These are phyloP conservation scores for Musca domestica DNA, from an alignment of 1,140 invertebrate genomes.

Conservation along the genomic window DNA sequence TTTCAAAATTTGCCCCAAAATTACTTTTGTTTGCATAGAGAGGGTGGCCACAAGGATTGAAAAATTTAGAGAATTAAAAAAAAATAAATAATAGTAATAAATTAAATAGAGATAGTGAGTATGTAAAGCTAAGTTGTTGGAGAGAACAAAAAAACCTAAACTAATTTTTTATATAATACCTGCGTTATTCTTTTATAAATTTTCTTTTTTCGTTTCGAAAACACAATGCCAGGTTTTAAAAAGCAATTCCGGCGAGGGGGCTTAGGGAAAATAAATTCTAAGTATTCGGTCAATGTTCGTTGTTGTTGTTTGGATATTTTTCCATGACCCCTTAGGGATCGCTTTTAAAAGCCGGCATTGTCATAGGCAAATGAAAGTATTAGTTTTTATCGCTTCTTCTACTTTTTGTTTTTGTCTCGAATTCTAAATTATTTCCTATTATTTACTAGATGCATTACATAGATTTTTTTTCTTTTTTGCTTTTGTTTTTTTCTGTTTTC, in stretches of 20 bases:
- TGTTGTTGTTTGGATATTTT: neutral
- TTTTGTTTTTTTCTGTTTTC: too few species aligned
- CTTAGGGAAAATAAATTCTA: neutral
- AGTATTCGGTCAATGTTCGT: neutral
- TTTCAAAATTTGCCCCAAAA: conserved; percentile 16
- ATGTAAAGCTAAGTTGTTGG: neutral
- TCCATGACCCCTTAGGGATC: neutral
- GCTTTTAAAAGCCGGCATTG: conserved; percentile 17
- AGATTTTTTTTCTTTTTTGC: too few species aligned
- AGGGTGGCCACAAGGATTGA: conserved; percentile 8
- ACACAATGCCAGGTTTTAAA: conserved; percentile 17
- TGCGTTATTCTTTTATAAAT: conserved; percentile 1
- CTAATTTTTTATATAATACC: conserved; percentile 20
- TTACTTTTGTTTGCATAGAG: neutral
- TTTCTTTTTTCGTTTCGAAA: neutral
- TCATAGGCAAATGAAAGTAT: neutral
- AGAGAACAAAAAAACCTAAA: neutral
- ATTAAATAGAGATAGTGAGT: conserved; percentile 5
- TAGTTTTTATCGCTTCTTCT: neutral
- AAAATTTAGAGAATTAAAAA: neutral
- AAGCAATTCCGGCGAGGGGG: neutral
- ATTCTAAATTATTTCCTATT: conserved; percentile 23
- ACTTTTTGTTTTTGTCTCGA: neutral
- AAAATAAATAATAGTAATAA: neutral
- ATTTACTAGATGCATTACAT: conserved; percentile 3